Evolutionary conservation across 2,113 vertebrate genomes (phyloP).

Genomic region (Okapia johnstoni): DNA sequence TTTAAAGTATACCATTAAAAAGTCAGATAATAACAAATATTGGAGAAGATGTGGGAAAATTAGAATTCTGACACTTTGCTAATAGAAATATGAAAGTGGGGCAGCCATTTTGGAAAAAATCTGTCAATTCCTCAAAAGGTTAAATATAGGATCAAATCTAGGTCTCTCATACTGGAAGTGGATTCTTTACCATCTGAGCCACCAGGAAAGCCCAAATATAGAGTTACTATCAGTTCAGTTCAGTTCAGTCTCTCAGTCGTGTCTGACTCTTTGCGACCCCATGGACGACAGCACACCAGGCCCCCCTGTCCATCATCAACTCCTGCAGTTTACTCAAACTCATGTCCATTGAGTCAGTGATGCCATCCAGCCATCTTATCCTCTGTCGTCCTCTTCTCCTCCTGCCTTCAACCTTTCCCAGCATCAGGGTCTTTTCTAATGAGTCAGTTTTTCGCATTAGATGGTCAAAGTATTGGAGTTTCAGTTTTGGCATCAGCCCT

Average conservation of each 20-base stretch:
- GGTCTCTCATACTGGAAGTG: neutral
- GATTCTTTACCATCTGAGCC: neutral
- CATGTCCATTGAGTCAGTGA: neutral
- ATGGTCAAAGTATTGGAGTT: neutral
- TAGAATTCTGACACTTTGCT: neutral
- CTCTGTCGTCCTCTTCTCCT: neutral
- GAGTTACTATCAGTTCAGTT: neutral
- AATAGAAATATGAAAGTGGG: neutral
- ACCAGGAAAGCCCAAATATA: neutral
- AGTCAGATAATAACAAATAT: neutral
- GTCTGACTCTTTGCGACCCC: neutral
- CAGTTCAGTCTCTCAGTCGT: neutral
- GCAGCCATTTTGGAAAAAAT: neutral
- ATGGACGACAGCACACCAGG: fast-evolving
- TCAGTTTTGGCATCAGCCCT: neutral
- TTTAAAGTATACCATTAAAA: neutral
- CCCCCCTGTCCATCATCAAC: neutral
- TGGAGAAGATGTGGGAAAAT: neutral
- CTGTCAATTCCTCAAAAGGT: neutral
- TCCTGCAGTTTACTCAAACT: fast-evolving
- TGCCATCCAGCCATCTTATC: neutral
- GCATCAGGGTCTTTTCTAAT: neutral
- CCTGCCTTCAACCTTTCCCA: neutral
- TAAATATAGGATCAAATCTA: neutral
- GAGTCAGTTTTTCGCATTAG: neutral